These are phyloP conservation scores for Caenorhabditis brenneri DNA, from an alignment of 1,140 invertebrate species.

Conservation along the genomic window DNA sequence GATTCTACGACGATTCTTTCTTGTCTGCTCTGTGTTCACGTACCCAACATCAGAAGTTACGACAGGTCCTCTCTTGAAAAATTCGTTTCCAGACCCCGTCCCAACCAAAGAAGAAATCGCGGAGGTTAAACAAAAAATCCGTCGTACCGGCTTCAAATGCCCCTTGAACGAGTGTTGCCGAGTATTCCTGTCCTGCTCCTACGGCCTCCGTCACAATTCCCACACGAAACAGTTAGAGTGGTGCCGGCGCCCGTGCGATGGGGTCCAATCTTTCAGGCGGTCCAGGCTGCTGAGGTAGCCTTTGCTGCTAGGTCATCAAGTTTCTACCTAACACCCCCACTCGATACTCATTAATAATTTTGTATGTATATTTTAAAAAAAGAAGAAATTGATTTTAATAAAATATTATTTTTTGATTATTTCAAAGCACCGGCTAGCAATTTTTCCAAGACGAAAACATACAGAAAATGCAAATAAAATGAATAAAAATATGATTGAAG, in stretches of 20 bases:
- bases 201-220: constrained; percentile 52
- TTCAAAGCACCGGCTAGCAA: too few species aligned
- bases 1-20: too few species aligned
- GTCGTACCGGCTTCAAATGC: constrained; percentile 60
- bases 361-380: too few species aligned
- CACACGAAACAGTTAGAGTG: constrained; percentile 39
- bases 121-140: constrained; percentile 51
- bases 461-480: too few species aligned
- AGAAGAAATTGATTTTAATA: too few species aligned
- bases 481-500: too few species aligned
- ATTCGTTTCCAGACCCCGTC: neutral
- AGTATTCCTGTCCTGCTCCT: constrained; percentile 54
- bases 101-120: constrained; percentile 23
- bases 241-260: constrained; percentile 10
- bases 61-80: neutral
- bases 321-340: too few species aligned
- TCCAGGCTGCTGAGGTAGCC: neutral
- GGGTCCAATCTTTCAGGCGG: neutral
- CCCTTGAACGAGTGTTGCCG: constrained; percentile 61
- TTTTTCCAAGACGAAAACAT: too few species aligned
- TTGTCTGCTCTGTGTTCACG: too few species aligned
- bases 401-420: too few species aligned
- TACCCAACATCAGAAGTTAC: neutral
- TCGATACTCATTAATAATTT: too few species aligned
- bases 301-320: neutral